phyloP scores from a whole-genome alignment of 2,113 vertebrate genomes.

The Lontra canadensis region DNA sequence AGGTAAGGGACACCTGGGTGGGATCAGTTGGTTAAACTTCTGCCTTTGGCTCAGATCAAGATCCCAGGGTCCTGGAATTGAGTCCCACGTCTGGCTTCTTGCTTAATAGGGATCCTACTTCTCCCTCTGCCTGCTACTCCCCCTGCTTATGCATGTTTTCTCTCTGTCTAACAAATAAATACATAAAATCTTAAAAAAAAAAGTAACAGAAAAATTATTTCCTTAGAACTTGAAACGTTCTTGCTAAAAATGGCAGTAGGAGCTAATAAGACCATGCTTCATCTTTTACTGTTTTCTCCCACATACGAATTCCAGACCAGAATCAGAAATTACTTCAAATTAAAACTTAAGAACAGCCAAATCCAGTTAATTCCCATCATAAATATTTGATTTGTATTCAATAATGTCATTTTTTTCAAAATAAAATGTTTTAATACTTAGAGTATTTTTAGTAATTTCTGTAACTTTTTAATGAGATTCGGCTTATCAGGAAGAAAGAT shows the following conservation, averaged over 20 bases:
- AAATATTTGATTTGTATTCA: constrained; percentile 45
- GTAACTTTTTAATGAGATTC: constrained; percentile 25
- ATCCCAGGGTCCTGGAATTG: too few species aligned
- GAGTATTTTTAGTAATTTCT: not conserved
- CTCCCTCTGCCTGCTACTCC: not conserved
- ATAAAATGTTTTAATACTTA: constrained; percentile 9
- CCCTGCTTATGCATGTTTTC: not conserved
- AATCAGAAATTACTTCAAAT: not conserved
- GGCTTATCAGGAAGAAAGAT: not conserved
- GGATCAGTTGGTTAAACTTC: too few species aligned
- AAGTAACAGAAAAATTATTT: not conserved
- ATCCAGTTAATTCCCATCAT: not conserved
- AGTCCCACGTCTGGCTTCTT: too few species aligned
- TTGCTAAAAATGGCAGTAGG: constrained; percentile 26
- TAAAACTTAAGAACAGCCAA: not conserved
- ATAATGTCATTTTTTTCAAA: constrained; percentile 50
- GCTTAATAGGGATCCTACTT: too few species aligned
- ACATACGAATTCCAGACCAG: not conserved
- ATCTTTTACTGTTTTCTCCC: not conserved
- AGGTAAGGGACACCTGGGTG: not conserved
- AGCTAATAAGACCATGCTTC: not conserved
- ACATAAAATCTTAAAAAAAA: not conserved
- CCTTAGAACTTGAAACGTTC: not conserved
- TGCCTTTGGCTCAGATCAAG: too few species aligned
- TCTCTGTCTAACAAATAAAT: not conserved